Evolutionary conservation across 2,888 invertebrate species (phyloP).

Genomic region (Colletes collaris): DNA sequence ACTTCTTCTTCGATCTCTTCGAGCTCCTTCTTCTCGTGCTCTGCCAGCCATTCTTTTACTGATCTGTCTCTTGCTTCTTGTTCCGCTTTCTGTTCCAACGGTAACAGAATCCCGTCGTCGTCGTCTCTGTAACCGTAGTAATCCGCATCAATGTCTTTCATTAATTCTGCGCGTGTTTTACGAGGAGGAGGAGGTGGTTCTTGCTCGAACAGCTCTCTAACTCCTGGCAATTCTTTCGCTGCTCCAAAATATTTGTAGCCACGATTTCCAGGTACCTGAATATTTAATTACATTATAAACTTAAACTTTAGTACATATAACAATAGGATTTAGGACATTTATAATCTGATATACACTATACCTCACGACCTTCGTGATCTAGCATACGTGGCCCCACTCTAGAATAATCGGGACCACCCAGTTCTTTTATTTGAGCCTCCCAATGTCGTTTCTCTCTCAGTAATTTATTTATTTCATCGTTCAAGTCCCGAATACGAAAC

Average conservation of each 20-base stretch:
- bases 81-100: conserved; percentile 93
- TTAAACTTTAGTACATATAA: too few relatives aligned
- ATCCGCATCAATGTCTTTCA: conserved; percentile 99
- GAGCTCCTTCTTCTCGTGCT: conserved; percentile 84
- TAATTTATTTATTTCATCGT: conserved; percentile 99
- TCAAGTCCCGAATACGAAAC: conserved; percentile 98
- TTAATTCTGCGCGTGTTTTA: conserved; percentile 97
- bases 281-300: not conserved
- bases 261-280: conserved; percentile 94
- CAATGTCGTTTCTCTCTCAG: conserved; percentile 98
- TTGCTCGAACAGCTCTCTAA: conserved; percentile 98
- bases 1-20: conserved; percentile 86
- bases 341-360: conserved; percentile 40
- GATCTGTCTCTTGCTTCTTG: conserved; percentile 86
- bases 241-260: conserved; percentile 99
- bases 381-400: conserved; percentile 96
- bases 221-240: conserved; percentile 98
- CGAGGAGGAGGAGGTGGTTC: conserved; percentile 95
- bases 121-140: conserved; percentile 99
- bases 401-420: conserved; percentile 97
- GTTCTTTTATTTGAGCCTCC: conserved; percentile 97
- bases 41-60: conserved; percentile 89
- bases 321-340: too few relatives aligned
- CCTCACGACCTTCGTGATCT: conserved; percentile 96
- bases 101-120: conserved; percentile 97